Percentiles rank a stretch among this genome's conserved stretches.
phyloP scores from a whole-genome alignment of 2,888 invertebrate species.

The Onthophagus sagittarius region DNA sequence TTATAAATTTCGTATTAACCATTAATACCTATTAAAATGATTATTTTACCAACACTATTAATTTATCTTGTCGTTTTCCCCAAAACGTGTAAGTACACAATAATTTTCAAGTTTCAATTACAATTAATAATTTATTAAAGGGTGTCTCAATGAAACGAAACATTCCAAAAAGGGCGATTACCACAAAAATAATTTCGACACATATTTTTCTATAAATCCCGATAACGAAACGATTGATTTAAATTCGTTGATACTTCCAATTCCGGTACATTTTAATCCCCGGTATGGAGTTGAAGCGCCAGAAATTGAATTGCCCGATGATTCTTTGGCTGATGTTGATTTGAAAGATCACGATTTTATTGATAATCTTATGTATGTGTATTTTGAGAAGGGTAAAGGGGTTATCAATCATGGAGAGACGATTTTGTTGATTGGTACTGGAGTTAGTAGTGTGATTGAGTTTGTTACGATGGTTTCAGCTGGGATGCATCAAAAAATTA shows the following conservation, averaged over 20 bases:
- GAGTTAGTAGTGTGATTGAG: slow-evolving; percentile 52
- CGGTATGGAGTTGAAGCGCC: slow-evolving; percentile 49
- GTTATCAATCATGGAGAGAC: slow-evolving; percentile 48
- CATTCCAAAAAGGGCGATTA: slow-evolving; percentile 35
- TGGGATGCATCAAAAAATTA: slow-evolving; percentile 42
- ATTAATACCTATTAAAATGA: no score
- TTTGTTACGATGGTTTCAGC: slow-evolving; percentile 50
- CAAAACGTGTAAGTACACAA: no score
- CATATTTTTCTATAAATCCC: slow-evolving; percentile 38
- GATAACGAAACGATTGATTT: slow-evolving; percentile 36
- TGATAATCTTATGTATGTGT: slow-evolving; percentile 69
- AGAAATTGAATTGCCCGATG: slow-evolving; percentile 58
- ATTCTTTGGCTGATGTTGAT: slow-evolving; percentile 62
- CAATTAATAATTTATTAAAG: no score
- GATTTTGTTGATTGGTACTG: slow-evolving; percentile 49
- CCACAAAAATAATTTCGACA: slow-evolving; percentile 45
- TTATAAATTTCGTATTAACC: no score
- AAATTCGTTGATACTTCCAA: slow-evolving; percentile 44
- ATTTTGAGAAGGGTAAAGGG: slow-evolving; percentile 37
- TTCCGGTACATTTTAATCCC: slow-evolving; percentile 41
- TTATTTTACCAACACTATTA: no score
- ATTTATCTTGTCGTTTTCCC: no score
- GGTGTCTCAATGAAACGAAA: background rate
- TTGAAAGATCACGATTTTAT: slow-evolving; percentile 67
- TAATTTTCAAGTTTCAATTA: no score